Evolutionary conservation across 2,797 vertebrate genomes (phyloP).

Genomic region (Sebastiscus tertius): DNA sequence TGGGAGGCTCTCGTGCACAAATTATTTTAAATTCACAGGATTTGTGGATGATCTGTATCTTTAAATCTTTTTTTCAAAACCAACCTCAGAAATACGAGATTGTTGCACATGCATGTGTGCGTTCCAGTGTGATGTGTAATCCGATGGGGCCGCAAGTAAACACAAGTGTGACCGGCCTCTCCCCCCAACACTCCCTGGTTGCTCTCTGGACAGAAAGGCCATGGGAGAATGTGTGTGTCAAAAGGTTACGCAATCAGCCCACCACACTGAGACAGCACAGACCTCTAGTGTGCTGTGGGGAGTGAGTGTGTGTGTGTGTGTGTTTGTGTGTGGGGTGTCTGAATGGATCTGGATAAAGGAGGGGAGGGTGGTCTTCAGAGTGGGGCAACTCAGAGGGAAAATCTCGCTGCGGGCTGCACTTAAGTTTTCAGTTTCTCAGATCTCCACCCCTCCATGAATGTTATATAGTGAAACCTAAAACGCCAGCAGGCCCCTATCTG

Average conservation of each 20-base stretch:
- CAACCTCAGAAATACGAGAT: not conserved
- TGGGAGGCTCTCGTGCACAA: not conserved
- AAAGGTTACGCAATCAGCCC: slow-evolving; percentile 82
- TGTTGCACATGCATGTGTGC: not conserved
- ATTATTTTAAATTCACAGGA: not conserved
- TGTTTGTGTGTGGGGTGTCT: slow-evolving; percentile 43
- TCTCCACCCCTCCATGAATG: slow-evolving; percentile 64
- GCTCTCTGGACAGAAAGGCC: slow-evolving; percentile 53
- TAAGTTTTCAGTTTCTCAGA: slow-evolving; percentile 60
- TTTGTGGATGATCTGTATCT: not conserved
- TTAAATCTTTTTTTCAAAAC: not conserved
- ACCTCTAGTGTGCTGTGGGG: slow-evolving; percentile 76
- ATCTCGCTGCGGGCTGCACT: slow-evolving; percentile 63
- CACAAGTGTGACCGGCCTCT: slow-evolving; percentile 29
- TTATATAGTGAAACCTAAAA: slow-evolving; percentile 70
- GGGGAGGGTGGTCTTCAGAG: slow-evolving; percentile 41
- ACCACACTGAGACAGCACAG: slow-evolving; percentile 75
- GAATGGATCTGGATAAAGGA: slow-evolving; percentile 69
- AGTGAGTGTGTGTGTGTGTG: slow-evolving; percentile 41
- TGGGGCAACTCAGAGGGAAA: slow-evolving; percentile 57
- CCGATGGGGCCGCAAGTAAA: not conserved
- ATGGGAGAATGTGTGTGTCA: slow-evolving; percentile 74
- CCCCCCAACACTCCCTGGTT: slow-evolving; percentile 13
- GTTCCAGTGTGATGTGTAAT: not conserved
- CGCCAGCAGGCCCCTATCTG: slow-evolving; percentile 47